Conservation (phyloP, 2,797 vertebrate species). For the Gobionotothen gibberifrons region DNA sequence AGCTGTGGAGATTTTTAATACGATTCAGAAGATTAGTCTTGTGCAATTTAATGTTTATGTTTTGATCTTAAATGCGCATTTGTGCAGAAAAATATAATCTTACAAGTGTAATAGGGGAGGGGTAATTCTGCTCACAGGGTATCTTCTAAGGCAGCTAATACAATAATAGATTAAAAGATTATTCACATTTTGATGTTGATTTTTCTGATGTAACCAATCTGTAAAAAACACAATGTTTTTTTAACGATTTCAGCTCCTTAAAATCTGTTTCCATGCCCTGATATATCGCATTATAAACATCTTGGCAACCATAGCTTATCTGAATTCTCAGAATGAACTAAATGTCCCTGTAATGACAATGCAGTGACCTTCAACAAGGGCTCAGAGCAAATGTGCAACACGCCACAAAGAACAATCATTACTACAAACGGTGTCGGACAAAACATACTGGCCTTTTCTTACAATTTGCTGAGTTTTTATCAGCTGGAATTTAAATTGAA, state of each 20-base stretch:
- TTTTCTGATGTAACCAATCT: no score
- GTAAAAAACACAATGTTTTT: no score
- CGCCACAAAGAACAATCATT: slow-evolving; percentile 12
- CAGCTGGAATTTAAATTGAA: not conserved
- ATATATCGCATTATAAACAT: not conserved
- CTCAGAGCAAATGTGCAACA: slow-evolving; percentile 9
- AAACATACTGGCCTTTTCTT: not conserved
- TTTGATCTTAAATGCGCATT: not conserved
- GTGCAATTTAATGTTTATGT: not conserved
- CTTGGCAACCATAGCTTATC: not conserved
- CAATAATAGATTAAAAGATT: not conserved
- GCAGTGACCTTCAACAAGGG: slow-evolving; percentile 31
- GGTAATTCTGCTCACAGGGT: not conserved
- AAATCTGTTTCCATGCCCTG: not conserved
- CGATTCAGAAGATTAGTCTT: not conserved
- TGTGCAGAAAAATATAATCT: not conserved
- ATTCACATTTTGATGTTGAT: not conserved
- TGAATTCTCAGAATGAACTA: not conserved
- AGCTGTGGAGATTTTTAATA: not conserved
- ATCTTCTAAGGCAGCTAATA: not conserved
- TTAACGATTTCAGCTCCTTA: not conserved
- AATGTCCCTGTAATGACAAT: slow-evolving; percentile 16
- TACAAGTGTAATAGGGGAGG: not conserved
- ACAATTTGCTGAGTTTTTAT: slow-evolving; percentile 9
- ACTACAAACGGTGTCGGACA: slow-evolving; percentile 1